These are phyloP conservation scores for Dolichoris vasculosae DNA, from an alignment of 1,140 invertebrate species.

Conservation along the genomic window DNA sequence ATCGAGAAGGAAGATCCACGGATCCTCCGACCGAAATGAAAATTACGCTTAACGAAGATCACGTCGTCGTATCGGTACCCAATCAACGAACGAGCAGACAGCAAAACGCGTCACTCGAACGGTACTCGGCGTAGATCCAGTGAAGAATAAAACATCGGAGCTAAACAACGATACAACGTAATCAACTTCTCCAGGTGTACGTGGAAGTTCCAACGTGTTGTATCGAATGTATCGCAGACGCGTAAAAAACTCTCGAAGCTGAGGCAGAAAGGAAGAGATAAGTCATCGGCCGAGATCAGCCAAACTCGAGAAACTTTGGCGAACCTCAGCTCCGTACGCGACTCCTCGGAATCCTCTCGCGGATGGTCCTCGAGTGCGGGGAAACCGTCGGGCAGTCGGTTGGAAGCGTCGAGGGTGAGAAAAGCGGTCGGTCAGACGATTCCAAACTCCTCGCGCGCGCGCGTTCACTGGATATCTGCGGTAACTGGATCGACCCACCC, in stretches of 20 bases:
- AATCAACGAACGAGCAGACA: not conserved
- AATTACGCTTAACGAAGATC: not conserved
- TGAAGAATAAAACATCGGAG: too few relatives aligned
- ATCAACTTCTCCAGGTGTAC: too few relatives aligned
- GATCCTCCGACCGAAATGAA: conserved; percentile 6
- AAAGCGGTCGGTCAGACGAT: conserved; percentile 9
- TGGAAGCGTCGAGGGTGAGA: not conserved
- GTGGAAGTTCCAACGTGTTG: too few relatives aligned
- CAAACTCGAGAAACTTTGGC: not conserved
- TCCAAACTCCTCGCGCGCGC: not conserved
- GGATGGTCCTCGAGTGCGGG: not conserved
- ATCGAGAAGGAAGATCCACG: not conserved
- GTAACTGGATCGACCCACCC: conserved; percentile 22
- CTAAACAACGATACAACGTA: too few relatives aligned
- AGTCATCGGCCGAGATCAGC: not conserved
- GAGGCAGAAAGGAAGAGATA: not conserved
- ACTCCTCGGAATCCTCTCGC: too few relatives aligned
- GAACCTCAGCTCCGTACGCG: not conserved
- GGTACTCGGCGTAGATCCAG: not conserved
- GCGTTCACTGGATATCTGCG: conserved; percentile 22
- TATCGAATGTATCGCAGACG: too few relatives aligned
- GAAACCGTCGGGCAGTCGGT: not conserved
- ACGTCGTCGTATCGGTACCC: not conserved
- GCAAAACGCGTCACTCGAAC: not conserved
- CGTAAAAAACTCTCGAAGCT: too few relatives aligned